phyloP scores from a whole-genome alignment of 2,888 invertebrate species.

The Drosophila nigritarsus region DNA sequence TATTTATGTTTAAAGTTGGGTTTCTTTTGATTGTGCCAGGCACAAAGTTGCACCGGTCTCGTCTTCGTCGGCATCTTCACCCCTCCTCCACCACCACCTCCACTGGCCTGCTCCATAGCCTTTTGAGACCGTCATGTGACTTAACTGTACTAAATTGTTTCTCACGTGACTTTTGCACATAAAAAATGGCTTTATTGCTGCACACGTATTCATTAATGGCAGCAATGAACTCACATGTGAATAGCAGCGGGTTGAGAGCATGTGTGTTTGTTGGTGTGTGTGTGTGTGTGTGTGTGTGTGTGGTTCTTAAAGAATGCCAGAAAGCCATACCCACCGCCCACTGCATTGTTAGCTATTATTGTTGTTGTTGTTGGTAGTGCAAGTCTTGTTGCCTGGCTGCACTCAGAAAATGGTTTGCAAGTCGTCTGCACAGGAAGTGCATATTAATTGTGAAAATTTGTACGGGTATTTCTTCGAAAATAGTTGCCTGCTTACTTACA shows the following conservation, averaged over 20 bases:
- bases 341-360: conserved; percentile 46
- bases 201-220: conserved; percentile 81
- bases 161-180: conserved; percentile 78
- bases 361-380: conserved; percentile 26
- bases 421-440: conserved; percentile 80
- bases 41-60: conserved; percentile 65
- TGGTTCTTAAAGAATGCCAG: conserved; percentile 35
- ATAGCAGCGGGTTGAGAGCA: conserved; percentile 33
- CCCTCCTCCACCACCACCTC: neutral
- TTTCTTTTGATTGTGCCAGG: conserved; percentile 76
- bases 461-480: conserved; percentile 77
- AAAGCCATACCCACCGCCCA: neutral
- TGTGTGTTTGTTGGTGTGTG: conserved; percentile 4
- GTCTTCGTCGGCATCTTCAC: conserved; percentile 18
- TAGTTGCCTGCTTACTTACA: conserved; percentile 42
- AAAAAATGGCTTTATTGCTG: conserved; percentile 80
- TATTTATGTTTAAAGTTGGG: conserved; percentile 69
- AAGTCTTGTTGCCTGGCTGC: conserved; percentile 57
- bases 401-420: conserved; percentile 67
- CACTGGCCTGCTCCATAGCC: neutral
- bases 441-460: conserved; percentile 81
- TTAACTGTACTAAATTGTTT: conserved; percentile 79
- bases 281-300: conserved; percentile 9
- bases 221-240: conserved; percentile 79
- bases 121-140: conserved; percentile 29